Evolutionary conservation across 2,797 vertebrate species (phyloP).

Genomic region (Acrossocheilus wenchowensis): DNA sequence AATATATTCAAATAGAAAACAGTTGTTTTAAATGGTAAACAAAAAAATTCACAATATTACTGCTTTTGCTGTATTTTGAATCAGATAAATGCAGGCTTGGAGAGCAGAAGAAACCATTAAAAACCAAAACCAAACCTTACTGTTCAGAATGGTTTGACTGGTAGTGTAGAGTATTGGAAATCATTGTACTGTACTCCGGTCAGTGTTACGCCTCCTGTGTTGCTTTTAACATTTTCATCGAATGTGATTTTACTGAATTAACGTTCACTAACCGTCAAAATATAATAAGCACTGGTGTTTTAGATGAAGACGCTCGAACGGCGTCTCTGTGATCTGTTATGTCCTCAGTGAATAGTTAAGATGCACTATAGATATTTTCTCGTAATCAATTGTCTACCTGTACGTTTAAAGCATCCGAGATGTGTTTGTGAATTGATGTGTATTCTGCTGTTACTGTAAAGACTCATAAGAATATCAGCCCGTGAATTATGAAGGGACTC

Average conservation of each 20-base stretch:
- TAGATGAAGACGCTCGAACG: neutral
- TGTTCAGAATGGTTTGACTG: no score
- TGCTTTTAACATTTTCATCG: neutral
- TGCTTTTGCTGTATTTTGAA: neutral
- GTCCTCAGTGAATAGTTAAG: slow-evolving; percentile 8
- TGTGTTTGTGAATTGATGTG: neutral
- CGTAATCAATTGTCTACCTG: neutral
- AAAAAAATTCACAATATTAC: neutral
- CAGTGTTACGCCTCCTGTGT: slow-evolving; percentile 53
- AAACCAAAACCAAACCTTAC: no score
- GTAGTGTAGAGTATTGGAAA: neutral
- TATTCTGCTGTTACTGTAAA: slow-evolving; percentile 4
- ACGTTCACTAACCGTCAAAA: neutral
- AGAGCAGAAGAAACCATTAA: no score
- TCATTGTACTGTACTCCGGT: slow-evolving; percentile 56
- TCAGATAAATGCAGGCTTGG: neutral
- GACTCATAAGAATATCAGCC: slow-evolving; percentile 47
- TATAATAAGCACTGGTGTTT: neutral
- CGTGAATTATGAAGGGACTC: slow-evolving; percentile 32
- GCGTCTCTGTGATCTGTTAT: neutral
- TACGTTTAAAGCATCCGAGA: neutral
- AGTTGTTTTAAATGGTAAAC: neutral
- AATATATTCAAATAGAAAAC: neutral
- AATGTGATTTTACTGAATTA: slow-evolving; percentile 35
- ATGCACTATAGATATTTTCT: slow-evolving; percentile 18